Percentiles rank a stretch among this genome's conserved stretches.
phyloP scores from a whole-genome alignment of 2,113 vertebrate genomes.

The Myotis lucifugus region DNA sequence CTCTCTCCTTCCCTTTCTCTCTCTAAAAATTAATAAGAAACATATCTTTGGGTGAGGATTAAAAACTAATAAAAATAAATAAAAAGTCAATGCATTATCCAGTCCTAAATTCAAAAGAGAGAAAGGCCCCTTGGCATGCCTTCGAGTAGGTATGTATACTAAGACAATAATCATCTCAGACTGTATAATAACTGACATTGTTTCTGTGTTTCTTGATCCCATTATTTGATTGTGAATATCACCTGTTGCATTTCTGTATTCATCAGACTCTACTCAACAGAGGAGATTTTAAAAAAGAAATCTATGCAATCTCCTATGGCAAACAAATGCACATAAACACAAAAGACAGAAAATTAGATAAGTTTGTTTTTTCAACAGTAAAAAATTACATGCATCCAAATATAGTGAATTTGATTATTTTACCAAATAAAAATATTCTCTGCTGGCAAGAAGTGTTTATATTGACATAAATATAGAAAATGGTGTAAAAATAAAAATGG shows the following conservation, averaged over 20 bases:
- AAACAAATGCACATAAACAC: background rate
- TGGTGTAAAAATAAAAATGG: background rate
- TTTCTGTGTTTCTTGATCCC: background rate
- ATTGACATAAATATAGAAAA: background rate
- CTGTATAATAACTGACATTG: background rate
- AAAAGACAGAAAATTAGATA: background rate
- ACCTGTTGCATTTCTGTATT: background rate
- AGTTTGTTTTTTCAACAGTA: background rate
- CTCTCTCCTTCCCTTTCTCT: too few species aligned
- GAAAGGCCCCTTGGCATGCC: background rate
- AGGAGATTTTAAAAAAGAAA: background rate
- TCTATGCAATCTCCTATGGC: background rate
- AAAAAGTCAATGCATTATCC: background rate
- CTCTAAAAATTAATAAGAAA: too few species aligned
- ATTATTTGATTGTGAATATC: background rate
- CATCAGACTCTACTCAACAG: background rate
- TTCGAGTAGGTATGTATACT: background rate
- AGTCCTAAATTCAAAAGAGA: background rate
- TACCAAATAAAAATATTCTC: background rate
- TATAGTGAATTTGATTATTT: conserved; percentile 34
- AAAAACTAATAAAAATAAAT: too few species aligned
- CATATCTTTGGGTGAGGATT: too few species aligned
- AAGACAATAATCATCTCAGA: background rate
- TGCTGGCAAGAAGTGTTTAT: background rate
- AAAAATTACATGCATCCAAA: background rate